These are phyloP conservation scores for Ranitomeya imitator DNA, from an alignment of 2,113 vertebrate genomes.

Conservation along the genomic window DNA sequence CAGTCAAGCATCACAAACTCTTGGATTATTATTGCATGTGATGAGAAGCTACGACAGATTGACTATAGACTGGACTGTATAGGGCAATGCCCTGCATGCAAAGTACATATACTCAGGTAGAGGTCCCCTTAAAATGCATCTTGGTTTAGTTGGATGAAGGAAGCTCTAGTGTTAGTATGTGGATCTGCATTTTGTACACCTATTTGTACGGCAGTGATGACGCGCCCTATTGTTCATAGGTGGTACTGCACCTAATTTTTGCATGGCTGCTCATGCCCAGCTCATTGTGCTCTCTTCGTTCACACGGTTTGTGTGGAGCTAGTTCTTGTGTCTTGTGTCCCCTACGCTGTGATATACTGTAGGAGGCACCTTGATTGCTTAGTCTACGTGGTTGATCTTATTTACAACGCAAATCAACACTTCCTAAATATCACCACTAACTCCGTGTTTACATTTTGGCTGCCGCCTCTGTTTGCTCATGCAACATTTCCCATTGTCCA, in stretches of 20 bases:
- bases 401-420: background rate
- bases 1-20: too few species aligned
- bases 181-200: too few species aligned
- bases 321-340: background rate
- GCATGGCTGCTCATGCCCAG: too few species aligned
- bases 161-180: background rate
- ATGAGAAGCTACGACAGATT: too few species aligned
- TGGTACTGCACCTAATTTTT: background rate
- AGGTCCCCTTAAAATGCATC: background rate
- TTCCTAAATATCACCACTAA: constrained; percentile 16
- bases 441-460: constrained; percentile 26
- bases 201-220: background rate
- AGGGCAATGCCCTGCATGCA: too few species aligned
- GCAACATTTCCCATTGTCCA: constrained; percentile 3
- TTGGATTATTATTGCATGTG: too few species aligned
- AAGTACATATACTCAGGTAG: background rate
- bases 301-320: too few species aligned
- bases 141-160: background rate
- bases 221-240: background rate
- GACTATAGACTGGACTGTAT: too few species aligned
- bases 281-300: background rate
- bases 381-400: constrained; percentile 16
- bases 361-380: background rate
- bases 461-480: constrained; percentile 1
- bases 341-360: background rate